These are phyloP conservation scores for Cabera pusaria DNA, from an alignment of 2,888 invertebrate species.

Conservation along the genomic window DNA sequence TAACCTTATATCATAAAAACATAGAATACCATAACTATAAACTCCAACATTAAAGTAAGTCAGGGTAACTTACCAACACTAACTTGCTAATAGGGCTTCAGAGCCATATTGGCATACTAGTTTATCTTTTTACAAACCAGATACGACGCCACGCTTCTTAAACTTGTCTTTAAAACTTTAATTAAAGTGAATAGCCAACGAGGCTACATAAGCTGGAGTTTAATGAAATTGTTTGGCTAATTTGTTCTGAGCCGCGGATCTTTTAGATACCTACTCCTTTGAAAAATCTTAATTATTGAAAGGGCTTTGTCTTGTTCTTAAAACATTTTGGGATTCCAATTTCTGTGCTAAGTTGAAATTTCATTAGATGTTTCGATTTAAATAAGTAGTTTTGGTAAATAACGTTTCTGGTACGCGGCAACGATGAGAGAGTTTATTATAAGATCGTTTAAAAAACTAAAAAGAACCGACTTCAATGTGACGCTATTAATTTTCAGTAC, in stretches of 20 bases:
- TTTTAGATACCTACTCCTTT: constrained; percentile 27
- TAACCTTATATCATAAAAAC: too few species aligned
- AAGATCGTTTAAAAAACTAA: too few species aligned
- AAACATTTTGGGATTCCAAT: constrained; percentile 17
- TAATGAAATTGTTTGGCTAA: constrained; percentile 43
- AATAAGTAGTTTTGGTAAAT: constrained; percentile 12
- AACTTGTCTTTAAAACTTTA: constrained; percentile 39
- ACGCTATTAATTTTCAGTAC: too few species aligned
- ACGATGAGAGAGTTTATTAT: too few species aligned
- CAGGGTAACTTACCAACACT: too few species aligned
- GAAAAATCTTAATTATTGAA: constrained; percentile 36
- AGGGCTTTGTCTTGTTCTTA: constrained; percentile 18
- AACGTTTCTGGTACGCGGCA: constrained; percentile 3
- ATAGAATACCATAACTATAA: too few species aligned
- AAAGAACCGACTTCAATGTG: too few species aligned
- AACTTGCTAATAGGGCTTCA: too few species aligned
- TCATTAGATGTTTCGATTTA: constrained; percentile 8
- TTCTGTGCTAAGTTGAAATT: constrained; percentile 14
- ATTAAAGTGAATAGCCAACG: constrained; percentile 42
- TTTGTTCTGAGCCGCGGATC: constrained; percentile 38
- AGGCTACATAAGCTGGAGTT: constrained; percentile 32
- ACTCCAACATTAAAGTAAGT: too few species aligned
- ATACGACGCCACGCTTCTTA: constrained; percentile 18
- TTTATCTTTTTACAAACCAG: constrained; percentile 22
- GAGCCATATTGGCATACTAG: too few species aligned